Conservation (phyloP, 2,113 vertebrate genomes). For the Mionectes macconnelli region DNA sequence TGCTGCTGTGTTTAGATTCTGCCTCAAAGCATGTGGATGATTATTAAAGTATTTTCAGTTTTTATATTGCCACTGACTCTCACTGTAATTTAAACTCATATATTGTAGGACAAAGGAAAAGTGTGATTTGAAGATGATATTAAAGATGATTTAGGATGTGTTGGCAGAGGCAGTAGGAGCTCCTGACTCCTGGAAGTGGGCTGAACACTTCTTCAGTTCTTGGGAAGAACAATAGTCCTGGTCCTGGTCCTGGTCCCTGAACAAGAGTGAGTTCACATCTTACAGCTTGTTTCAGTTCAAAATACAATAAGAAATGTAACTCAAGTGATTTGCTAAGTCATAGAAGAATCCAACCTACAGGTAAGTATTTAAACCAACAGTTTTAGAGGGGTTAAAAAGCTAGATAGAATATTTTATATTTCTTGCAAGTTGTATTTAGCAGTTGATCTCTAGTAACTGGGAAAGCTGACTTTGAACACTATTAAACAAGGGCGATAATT, state of each 20-base stretch:
- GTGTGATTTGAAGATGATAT: background rate
- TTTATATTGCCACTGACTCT: background rate
- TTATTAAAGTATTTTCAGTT: background rate
- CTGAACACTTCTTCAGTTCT: background rate
- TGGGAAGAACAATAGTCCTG: background rate
- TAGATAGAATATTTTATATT: background rate
- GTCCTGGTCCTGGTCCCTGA: background rate
- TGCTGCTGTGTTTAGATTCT: background rate
- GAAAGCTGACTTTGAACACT: background rate
- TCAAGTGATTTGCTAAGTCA: background rate
- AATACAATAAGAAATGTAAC: background rate
- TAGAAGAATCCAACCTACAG: background rate
- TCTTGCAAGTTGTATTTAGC: background rate
- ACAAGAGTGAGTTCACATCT: accelerated
- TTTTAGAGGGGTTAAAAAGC: background rate
- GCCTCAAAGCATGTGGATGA: background rate
- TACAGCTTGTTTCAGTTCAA: background rate
- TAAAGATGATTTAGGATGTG: background rate
- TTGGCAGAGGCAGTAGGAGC: background rate
- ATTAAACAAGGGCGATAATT: background rate
- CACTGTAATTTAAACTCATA: background rate
- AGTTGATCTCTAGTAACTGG: background rate
- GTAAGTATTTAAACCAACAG: accelerated
- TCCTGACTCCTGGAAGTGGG: background rate
- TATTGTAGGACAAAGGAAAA: background rate